Evolutionary conservation across 2,113 vertebrate genomes (phyloP).

Genomic region (Cavia aperea): DNA sequence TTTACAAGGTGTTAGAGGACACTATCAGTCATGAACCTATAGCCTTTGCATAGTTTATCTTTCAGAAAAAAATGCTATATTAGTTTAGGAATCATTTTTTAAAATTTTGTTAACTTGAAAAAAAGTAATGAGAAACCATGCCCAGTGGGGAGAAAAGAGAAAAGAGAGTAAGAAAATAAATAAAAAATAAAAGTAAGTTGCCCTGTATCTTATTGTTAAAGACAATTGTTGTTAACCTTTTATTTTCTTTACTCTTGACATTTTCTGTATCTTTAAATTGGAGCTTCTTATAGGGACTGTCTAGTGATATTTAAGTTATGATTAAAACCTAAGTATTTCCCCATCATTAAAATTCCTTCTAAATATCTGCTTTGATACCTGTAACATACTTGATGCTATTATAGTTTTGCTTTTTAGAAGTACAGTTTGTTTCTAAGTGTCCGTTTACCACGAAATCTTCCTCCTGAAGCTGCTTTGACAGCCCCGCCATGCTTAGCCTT

Average conservation of each 20-base stretch:
- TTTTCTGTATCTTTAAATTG: not conserved
- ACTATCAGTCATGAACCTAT: not conserved
- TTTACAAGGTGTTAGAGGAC: not conserved
- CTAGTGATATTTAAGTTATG: not conserved
- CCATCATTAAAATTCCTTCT: not conserved
- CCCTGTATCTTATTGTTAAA: not conserved
- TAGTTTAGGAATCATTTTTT: not conserved
- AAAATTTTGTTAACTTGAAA: not conserved
- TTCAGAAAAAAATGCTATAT: not conserved
- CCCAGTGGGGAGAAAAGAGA: not conserved
- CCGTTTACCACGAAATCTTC: not conserved
- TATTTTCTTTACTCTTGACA: not conserved
- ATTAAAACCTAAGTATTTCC: not conserved
- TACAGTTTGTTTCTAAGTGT: not conserved
- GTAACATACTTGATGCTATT: not conserved
- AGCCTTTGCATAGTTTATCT: not conserved
- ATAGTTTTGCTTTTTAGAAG: not conserved
- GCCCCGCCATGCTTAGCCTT: rapidly evolving
- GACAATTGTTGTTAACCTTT: not conserved
- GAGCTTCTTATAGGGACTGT: not conserved
- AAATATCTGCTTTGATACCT: not conserved
- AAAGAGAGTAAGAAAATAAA: not conserved
- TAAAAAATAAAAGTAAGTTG: not conserved
- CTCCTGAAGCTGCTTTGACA: not conserved
- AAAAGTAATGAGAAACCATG: not conserved